A percentile compares a stretch with the other conserved stretches of the same genome.
phyloP scores from a whole-genome alignment of 2,888 invertebrate genomes.

The Drosophila mettleri region DNA sequence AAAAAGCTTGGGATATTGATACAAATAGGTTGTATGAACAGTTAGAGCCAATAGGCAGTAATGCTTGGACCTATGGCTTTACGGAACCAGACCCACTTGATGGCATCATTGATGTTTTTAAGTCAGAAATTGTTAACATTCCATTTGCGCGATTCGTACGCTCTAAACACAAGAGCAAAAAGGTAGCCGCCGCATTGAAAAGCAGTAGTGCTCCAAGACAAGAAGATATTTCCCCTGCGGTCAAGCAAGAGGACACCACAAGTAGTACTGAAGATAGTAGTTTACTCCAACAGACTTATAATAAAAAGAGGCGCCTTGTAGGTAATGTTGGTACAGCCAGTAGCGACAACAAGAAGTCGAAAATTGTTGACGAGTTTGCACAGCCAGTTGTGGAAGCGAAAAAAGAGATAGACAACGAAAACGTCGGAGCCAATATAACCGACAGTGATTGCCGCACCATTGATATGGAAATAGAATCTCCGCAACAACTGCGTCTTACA shows the following conservation, averaged over 20 bases:
- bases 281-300: slow-evolving; percentile 77
- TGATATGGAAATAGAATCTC: slow-evolving; percentile 85
- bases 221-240: slow-evolving; percentile 32
- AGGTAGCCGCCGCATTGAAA: slow-evolving; percentile 24
- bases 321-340: slow-evolving; percentile 44
- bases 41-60: slow-evolving; percentile 87
- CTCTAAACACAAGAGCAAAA: slow-evolving; percentile 50
- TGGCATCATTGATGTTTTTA: slow-evolving; percentile 94
- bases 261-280: slow-evolving; percentile 63
- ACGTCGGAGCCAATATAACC: slow-evolving; percentile 5
- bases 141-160: slow-evolving; percentile 90
- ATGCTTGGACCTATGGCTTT: slow-evolving; percentile 90
- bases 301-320: slow-evolving; percentile 82
- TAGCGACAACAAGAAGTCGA: slow-evolving; percentile 77
- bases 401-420: slow-evolving; percentile 58
- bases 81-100: slow-evolving; percentile 85
- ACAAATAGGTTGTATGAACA: slow-evolving; percentile 86
- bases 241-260: slow-evolving; percentile 62
- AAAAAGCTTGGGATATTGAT: slow-evolving; percentile 91
- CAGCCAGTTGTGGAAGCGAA: slow-evolving; percentile 70
- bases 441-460: slow-evolving; percentile 85
- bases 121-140: slow-evolving; percentile 91
- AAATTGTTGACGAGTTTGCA: slow-evolving; percentile 65
- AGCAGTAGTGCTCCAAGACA: slow-evolving; percentile 54
- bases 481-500: slow-evolving; percentile 70